Evolutionary conservation across 2,888 invertebrate genomes (phyloP).

Genomic region (Aleiodes alternator): DNA sequence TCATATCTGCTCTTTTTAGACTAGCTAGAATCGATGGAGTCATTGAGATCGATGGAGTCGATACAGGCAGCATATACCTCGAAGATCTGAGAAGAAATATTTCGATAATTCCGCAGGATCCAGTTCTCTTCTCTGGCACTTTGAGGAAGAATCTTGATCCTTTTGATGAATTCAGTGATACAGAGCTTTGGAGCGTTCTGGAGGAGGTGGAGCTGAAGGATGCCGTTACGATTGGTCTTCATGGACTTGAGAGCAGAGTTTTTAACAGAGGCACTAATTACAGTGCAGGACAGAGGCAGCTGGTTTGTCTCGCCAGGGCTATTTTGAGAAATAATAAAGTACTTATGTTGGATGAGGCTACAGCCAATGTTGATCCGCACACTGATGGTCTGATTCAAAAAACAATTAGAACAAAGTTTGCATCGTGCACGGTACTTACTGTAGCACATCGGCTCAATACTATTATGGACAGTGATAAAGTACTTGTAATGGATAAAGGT

Average conservation of each 20-base stretch:
- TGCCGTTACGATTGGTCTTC: conserved; percentile 78
- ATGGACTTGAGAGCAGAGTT: conserved; percentile 82
- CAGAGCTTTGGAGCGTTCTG: conserved; percentile 77
- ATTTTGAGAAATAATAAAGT: conserved; percentile 90
- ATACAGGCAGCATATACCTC: conserved; percentile 77
- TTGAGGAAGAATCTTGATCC: conserved; percentile 83
- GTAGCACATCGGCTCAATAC: conserved; percentile 81
- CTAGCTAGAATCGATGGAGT: conserved; percentile 79
- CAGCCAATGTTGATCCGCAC: conserved; percentile 94
- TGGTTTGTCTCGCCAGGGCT: conserved; percentile 93
- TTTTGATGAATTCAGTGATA: conserved; percentile 78
- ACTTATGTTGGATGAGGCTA: conserved; percentile 94
- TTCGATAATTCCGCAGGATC: conserved; percentile 83
- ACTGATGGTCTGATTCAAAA: conserved; percentile 78
- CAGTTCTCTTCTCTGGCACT: conserved; percentile 82
- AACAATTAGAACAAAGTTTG: conserved; percentile 78
- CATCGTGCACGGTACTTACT: conserved; percentile 78
- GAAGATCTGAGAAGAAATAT: conserved; percentile 78
- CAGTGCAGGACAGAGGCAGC: conserved; percentile 92
- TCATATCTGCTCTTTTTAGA: conserved; percentile 84
- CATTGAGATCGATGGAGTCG: conserved; percentile 79
- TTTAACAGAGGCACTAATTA: conserved; percentile 89
- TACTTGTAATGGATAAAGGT: conserved; percentile 79
- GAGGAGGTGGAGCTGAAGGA: conserved; percentile 85
- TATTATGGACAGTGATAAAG: conserved; percentile 80